These are phyloP conservation scores for Corythornis madagascariensis DNA, from an alignment of 2,113 vertebrate genomes.

Conservation along the genomic window DNA sequence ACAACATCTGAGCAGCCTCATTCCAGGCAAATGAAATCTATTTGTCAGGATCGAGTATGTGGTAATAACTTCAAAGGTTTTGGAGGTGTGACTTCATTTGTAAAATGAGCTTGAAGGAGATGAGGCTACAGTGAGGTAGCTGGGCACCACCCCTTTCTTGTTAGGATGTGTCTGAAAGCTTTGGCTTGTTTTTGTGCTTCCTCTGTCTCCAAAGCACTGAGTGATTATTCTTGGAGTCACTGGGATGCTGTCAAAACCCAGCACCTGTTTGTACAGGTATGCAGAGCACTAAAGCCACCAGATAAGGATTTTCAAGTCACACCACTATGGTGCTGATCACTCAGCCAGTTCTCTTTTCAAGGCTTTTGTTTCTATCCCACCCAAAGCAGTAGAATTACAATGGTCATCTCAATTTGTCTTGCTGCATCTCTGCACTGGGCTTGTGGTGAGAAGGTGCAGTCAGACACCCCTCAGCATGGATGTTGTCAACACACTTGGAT, in stretches of 20 bases:
- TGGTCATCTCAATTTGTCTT: rapidly evolving
- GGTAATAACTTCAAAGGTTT: neutral
- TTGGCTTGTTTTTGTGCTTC: neutral
- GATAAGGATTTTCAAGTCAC: neutral
- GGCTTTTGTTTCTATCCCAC: neutral
- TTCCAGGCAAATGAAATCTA: neutral
- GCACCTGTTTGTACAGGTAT: too few relatives aligned
- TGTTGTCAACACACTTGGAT: neutral
- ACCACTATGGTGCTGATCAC: too few relatives aligned
- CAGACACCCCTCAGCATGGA: neutral
- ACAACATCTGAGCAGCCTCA: neutral
- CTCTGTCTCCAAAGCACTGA: neutral
- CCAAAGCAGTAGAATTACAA: neutral
- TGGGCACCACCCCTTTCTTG: neutral
- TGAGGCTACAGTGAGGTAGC: neutral
- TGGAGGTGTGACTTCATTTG: neutral
- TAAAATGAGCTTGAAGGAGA: neutral
- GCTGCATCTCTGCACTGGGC: neutral
- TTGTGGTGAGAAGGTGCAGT: neutral
- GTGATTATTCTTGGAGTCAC: neutral
- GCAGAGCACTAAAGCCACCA: neutral
- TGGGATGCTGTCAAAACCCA: neutral
- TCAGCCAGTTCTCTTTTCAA: neutral
- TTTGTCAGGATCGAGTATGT: neutral
- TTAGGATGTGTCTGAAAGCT: neutral